Base-by-base conservation (phyloP, 2,797 vertebrate species). In the Poecile montanus region DNA sequence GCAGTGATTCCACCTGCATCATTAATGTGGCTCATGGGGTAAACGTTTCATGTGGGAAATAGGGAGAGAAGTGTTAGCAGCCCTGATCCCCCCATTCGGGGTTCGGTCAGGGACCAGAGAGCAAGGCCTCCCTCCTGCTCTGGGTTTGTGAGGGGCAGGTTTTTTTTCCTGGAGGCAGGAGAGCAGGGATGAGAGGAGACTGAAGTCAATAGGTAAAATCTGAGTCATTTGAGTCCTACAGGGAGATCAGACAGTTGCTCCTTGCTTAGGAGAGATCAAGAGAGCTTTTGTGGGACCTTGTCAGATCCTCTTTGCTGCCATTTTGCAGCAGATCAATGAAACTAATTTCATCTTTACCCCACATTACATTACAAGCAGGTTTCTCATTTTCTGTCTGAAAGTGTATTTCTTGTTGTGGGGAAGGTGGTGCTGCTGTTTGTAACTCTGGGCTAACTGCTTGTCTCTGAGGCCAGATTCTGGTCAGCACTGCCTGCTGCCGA, bases 331-430 rank as follows among this genome's bases (percentile, higher is more conserved):
- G 29, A 58, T 71, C 20, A 71, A 77, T 71, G 56, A 77, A 93
- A 47, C 4, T 38, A 4, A 25, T 51, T 71, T 68, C 5, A 54
- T 47, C 47, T 44, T 77, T 67, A 20, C 34, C 42, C 45, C 50
- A n/a, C 25, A 5, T 60, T 26, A 71, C 86, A 93, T 91, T 76
- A 66, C 36, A 48, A 86, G 92, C 61, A 51, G 16, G 76, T 82
- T 81, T 86, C 80, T 45, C 27, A 38, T 87, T 77, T 94, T 93
- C 61, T 90, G 82, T 87, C 83, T 76, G 63, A 79, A 95, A 90
- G 58, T 32, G 0, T n/a, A 6, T 54, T 72, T 60, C 34, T 85
- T 63, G 71, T 27, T 12, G 30, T 7, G 70, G 71, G 60, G 32
- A 68, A 36, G 72, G 58, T 44, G 29, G 51, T 91, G 27, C 32